Conservation (phyloP, 1,140 invertebrate species). For the Drosophila tsacasi region DNA sequence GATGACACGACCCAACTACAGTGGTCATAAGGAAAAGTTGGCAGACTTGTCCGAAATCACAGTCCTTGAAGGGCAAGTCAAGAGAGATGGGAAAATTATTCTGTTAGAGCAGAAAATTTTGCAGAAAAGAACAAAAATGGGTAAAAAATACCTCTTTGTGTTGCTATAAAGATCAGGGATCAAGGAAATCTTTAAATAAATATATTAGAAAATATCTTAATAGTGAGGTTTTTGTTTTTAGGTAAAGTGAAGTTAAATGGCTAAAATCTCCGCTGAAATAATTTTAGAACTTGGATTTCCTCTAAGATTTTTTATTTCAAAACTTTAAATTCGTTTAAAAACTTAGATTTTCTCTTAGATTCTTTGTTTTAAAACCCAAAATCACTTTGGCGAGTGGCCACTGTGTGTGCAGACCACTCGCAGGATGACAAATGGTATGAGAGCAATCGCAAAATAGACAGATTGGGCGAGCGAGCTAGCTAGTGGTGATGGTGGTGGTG, state of each 20-base stretch:
- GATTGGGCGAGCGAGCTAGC: not conserved
- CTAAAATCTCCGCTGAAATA: not conserved
- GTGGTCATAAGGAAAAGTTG: not conserved
- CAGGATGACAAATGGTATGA: slow-evolving; percentile 19
- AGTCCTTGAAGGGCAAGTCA: not conserved
- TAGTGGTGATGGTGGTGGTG: not conserved
- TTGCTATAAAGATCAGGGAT: not conserved
- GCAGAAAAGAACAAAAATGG: not conserved
- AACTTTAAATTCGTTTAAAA: no score
- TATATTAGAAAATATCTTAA: not conserved
- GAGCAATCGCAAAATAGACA: slow-evolving; percentile 9
- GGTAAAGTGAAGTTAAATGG: not conserved
- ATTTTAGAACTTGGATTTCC: not conserved
- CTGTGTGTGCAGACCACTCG: not conserved
- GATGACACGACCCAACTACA: slow-evolving; percentile 32
- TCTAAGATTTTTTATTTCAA: not conserved
- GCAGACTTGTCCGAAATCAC: not conserved
- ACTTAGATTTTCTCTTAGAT: not conserved
- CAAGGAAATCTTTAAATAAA: not conserved
- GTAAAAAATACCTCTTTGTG: not conserved
- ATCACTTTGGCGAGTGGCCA: not conserved
- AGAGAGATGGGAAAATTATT: not conserved
- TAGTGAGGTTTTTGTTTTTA: not conserved
- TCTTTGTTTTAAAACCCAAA: not conserved
- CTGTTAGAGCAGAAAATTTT: not conserved